Evolutionary conservation across 2,113 vertebrate genomes (phyloP).

Genomic region (Lycaon pictus): DNA sequence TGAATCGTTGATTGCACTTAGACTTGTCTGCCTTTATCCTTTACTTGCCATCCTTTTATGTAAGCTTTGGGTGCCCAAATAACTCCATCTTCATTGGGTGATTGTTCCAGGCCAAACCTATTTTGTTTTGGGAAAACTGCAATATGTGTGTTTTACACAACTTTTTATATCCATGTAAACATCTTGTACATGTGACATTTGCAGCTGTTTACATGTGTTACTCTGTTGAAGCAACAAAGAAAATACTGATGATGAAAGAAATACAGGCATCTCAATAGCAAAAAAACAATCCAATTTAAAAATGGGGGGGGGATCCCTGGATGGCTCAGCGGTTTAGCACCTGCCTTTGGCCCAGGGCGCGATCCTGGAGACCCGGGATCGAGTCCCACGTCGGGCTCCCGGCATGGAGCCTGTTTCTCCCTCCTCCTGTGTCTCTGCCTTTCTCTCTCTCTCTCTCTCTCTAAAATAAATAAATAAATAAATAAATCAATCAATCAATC

Average conservation of each 20-base stretch:
- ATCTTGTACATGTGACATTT: slow-evolving; percentile 81
- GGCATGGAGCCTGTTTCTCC: no score
- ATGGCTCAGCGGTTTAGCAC: no score
- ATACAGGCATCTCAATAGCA: slow-evolving; percentile 59
- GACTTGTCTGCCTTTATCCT: not conserved
- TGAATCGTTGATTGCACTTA: not conserved
- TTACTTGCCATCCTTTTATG: not conserved
- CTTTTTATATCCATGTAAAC: slow-evolving; percentile 80
- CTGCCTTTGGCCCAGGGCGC: no score
- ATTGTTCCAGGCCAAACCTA: slow-evolving; percentile 55
- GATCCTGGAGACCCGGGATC: no score
- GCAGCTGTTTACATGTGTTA: slow-evolving; percentile 83
- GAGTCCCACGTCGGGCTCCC: no score
- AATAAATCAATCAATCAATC: no score
- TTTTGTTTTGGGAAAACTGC: slow-evolving; percentile 74
- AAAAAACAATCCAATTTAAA: not conserved
- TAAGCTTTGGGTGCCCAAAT: slow-evolving; percentile 30
- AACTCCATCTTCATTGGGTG: rapidly evolving
- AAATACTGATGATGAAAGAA: slow-evolving; percentile 77
- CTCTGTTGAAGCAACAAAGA: slow-evolving; percentile 83
- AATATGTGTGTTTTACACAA: slow-evolving; percentile 73
- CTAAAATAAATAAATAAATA: no score
- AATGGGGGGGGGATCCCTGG: not conserved
- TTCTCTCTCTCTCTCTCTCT: no score
- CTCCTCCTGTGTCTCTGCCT: no score